These are phyloP conservation scores for Chloroceryle aenea DNA, from an alignment of 2,113 vertebrate genomes.

Conservation along the genomic window DNA sequence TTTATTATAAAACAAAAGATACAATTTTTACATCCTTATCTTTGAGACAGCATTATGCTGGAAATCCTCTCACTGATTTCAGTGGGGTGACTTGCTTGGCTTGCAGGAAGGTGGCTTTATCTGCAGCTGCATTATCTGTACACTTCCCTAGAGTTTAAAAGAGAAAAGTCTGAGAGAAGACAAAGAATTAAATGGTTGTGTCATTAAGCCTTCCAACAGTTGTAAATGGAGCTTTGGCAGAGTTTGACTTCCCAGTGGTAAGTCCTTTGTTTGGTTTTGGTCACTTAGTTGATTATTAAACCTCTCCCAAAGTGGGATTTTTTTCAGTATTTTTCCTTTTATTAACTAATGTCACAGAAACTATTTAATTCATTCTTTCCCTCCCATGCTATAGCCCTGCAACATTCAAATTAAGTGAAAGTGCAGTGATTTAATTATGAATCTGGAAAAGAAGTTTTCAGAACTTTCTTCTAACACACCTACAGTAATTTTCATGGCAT, in stretches of 20 bases:
- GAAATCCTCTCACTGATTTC: neutral
- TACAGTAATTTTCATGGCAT: neutral
- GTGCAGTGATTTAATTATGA: neutral
- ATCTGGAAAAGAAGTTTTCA: neutral
- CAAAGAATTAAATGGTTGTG: neutral
- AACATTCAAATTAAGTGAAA: neutral
- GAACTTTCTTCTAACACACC: neutral
- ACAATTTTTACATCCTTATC: neutral
- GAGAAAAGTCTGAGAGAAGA: neutral
- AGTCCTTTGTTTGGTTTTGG: neutral
- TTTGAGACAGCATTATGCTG: neutral
- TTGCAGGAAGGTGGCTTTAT: neutral
- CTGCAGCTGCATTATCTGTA: neutral
- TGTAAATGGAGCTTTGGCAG: neutral
- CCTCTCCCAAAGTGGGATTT: neutral
- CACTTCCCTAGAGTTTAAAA: neutral
- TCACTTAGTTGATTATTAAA: neutral
- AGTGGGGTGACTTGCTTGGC: neutral
- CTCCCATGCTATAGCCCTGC: accelerated
- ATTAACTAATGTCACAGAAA: neutral
- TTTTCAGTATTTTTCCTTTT: neutral
- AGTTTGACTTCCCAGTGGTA: neutral
- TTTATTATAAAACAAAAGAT: neutral
- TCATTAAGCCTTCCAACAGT: neutral
- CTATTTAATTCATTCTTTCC: neutral